Base-by-base conservation (phyloP, 2,888 invertebrate genomes). In the Himalopsyche kuldschensis region DNA sequence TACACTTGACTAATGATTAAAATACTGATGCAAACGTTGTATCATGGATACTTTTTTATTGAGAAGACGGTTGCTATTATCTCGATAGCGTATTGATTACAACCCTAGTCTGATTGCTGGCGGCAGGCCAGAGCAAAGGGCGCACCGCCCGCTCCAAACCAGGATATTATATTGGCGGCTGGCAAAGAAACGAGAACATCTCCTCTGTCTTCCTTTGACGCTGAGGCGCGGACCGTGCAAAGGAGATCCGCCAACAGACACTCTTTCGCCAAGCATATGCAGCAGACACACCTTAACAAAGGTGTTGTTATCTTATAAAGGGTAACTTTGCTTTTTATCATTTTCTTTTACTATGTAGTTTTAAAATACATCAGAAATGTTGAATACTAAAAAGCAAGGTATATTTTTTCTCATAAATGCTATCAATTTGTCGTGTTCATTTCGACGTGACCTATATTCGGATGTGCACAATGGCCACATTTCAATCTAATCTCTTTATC, bases 41-140 rank as follows among this genome's bases (percentile, higher is more conserved):
- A 6, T 8, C 6, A 35, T 35, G 1, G 0, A 15, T 41, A 15
- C 15, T 41, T 41, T 41, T 41, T 11, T 41, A 41, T 15, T 41
- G 41, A 41, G 11, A 15, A 11, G 15, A 15, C 6, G 41, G 41
- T 41, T 41, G 41, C 41, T 41, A 3, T 41, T 41, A 55, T 55
- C 24, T 3, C 1, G 55, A 55, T 8, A 15, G 55, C 55, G 20
- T 55, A 55, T 55, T 10, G 24, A 24, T 55, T 20, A 24, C 55
- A 55, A 55, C 55, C 55, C 55, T 20, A 55, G 55, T 20, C 6
- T n/a, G 55, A 55, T 20, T 24, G 55, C 55, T 91, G 90, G 91
- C 91, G 90, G 90, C 91, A 89, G 87, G 91, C 90, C 78, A 8
- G 46, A 78, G 78, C 41, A 20, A 78, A 78, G 32, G 91, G 91